Evolutionary conservation across 2,113 vertebrate genomes (phyloP).

Genomic region (Calidris pygmaea): DNA sequence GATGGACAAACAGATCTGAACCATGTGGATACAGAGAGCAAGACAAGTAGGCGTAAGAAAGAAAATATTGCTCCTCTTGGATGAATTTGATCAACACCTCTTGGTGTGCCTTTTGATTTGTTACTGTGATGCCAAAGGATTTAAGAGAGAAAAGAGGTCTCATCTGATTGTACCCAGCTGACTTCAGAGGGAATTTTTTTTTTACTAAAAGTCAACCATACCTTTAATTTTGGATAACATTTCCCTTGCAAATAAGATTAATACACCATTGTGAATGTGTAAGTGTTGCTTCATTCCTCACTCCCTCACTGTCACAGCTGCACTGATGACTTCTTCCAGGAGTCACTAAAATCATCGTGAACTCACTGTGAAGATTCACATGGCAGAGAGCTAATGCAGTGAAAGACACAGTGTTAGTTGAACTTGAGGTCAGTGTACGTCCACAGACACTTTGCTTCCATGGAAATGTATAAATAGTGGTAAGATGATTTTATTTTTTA

Average conservation of each 20-base stretch:
- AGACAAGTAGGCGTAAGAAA: neutral
- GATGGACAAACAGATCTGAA: neutral
- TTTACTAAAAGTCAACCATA: neutral
- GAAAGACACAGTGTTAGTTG: neutral
- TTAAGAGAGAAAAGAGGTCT: neutral
- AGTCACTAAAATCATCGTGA: neutral
- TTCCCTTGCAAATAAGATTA: neutral
- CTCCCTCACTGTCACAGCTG: neutral
- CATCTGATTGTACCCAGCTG: neutral
- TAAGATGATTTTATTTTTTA: neutral
- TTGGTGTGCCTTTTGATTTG: neutral
- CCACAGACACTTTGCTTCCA: neutral
- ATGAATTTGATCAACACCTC: neutral
- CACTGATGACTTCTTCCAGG: neutral
- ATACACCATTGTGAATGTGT: neutral
- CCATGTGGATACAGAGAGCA: neutral
- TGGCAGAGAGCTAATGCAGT: neutral
- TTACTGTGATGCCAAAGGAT: neutral
- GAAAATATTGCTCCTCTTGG: neutral
- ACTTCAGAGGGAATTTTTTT: neutral
- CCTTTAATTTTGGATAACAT: neutral
- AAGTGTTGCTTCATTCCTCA: neutral
- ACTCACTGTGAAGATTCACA: neutral
- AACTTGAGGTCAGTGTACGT: neutral
- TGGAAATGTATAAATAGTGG: neutral